phyloP scores from a whole-genome alignment of 2,888 invertebrate genomes.

The Euphydryas editha region DNA sequence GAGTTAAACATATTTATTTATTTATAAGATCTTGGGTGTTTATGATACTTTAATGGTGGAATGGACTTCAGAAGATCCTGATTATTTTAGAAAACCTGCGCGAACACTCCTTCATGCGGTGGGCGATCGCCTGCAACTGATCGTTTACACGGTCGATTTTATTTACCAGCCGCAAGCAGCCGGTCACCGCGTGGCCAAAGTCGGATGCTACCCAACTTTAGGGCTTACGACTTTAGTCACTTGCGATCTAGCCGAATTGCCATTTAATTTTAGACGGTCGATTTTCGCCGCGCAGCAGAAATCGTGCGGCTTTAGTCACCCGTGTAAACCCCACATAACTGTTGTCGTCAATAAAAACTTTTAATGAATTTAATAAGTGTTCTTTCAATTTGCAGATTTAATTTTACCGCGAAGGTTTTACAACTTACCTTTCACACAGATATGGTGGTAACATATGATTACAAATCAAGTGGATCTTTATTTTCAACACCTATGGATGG shows the following conservation, averaged over 20 bases:
- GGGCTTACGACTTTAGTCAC: constrained; percentile 44
- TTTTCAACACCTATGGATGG: neutral
- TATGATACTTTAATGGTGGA: too few relatives aligned
- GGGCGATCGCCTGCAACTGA: constrained; percentile 41
- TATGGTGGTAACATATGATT: neutral
- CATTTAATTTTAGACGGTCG: constrained; percentile 9
- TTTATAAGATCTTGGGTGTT: too few relatives aligned
- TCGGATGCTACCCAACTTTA: constrained; percentile 56
- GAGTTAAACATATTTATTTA: too few relatives aligned
- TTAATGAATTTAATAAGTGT: too few relatives aligned
- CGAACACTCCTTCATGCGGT: constrained; percentile 34
- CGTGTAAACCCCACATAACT: constrained; percentile 43
- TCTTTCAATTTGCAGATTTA: neutral
- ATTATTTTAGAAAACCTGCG: too few relatives aligned
- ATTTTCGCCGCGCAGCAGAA: constrained; percentile 25
- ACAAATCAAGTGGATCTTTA: neutral
- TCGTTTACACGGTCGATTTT: constrained; percentile 39
- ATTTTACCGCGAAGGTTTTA: neutral
- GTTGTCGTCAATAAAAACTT: too few relatives aligned
- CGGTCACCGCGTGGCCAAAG: constrained; percentile 53
- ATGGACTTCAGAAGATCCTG: too few relatives aligned
- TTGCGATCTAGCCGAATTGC: constrained; percentile 6
- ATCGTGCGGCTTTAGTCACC: constrained; percentile 45
- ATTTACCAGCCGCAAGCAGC: constrained; percentile 51
- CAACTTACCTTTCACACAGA: neutral